Conservation (phyloP, 2,113 vertebrate genomes). For the Baryphthengus martii region DNA sequence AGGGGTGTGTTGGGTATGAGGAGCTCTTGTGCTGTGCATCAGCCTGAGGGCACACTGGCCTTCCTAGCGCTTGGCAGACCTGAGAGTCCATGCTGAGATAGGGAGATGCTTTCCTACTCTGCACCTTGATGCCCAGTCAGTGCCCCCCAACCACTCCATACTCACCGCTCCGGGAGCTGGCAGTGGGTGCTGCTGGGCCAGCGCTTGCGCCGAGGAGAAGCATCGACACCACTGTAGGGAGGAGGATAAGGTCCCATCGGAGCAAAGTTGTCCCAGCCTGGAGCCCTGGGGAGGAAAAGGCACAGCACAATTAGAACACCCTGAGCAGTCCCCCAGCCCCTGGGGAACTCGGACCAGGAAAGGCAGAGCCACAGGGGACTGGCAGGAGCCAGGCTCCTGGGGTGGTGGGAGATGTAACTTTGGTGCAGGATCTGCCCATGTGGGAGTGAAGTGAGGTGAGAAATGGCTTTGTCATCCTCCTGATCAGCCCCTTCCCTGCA, state of each 20-base stretch:
- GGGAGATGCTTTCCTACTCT: background rate
- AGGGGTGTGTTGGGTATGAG: background rate
- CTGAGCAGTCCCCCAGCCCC: background rate
- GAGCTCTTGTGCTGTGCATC: background rate
- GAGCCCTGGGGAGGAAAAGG: conserved; percentile 4
- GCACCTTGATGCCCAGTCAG: background rate
- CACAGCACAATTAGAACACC: background rate
- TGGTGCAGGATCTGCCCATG: background rate
- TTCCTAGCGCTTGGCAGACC: background rate
- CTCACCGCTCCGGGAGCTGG: conserved; percentile 24
- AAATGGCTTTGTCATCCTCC: background rate
- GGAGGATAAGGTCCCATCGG: background rate
- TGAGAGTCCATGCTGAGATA: background rate
- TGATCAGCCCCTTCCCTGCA: background rate
- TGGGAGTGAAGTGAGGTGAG: background rate
- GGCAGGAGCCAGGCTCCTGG: background rate
- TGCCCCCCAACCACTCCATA: background rate
- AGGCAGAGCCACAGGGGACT: background rate
- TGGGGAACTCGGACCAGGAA: background rate
- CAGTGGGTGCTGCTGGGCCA: background rate
- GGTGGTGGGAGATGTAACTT: background rate
- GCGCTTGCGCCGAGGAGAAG: background rate
- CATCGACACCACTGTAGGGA: background rate
- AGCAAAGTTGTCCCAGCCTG: background rate
- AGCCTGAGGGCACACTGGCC: background rate